Evolutionary conservation across 2,113 vertebrate genomes (phyloP).

Genomic region (Cheirogaleus medius): DNA sequence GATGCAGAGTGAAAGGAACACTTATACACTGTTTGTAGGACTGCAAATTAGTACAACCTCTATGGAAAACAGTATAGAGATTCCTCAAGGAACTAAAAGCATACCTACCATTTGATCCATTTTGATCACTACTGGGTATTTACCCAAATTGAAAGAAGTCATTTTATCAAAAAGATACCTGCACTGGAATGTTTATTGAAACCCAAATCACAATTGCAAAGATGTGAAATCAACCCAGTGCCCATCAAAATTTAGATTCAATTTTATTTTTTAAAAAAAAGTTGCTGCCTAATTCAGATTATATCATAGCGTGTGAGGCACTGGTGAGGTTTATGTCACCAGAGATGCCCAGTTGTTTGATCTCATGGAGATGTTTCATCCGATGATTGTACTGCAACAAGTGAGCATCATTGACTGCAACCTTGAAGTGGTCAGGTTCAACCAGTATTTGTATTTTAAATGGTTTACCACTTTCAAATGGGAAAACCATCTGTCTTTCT

Average conservation of each 20-base stretch:
- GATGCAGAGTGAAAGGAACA: too few species aligned
- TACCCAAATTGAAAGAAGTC: too few species aligned
- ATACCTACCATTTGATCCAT: too few species aligned
- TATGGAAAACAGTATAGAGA: too few species aligned
- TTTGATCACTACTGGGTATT: too few species aligned
- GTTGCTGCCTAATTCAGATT: neutral
- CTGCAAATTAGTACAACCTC: too few species aligned
- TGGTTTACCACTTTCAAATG: constrained; percentile 83
- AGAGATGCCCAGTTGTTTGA: constrained; percentile 72
- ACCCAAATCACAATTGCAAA: too few species aligned
- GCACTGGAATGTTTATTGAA: too few species aligned
- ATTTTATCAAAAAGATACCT: too few species aligned
- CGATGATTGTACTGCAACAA: constrained; percentile 83
- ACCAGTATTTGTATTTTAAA: constrained; percentile 86
- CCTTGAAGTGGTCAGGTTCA: constrained; percentile 83
- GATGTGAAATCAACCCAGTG: too few species aligned
- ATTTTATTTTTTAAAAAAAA: neutral
- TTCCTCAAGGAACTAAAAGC: too few species aligned
- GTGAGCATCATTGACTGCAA: constrained; percentile 79
- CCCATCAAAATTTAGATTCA: neutral
- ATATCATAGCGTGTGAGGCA: constrained; percentile 16
- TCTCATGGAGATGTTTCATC: constrained; percentile 65
- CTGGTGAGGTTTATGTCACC: constrained; percentile 83
- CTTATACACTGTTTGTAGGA: too few species aligned
- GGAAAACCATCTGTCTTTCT: constrained; percentile 81